Evolutionary conservation across 1,140 invertebrate species (phyloP).

Genomic region (Lucilia cuprina): DNA sequence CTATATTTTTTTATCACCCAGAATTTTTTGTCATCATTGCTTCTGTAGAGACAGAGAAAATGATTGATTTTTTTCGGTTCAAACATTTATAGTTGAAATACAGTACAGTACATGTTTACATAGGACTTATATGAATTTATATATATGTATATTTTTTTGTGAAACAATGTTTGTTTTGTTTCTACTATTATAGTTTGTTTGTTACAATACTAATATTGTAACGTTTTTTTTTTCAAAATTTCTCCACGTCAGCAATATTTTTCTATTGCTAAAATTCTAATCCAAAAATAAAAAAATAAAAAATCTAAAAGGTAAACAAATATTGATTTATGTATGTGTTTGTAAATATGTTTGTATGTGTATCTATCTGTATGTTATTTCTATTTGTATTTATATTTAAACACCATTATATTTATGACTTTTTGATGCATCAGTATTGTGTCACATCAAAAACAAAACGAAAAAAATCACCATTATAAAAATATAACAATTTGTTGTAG

Average conservation of each 20-base stretch:
- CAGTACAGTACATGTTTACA: background rate
- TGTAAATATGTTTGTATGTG: background rate
- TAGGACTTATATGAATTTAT: background rate
- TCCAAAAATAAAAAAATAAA: background rate
- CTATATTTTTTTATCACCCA: background rate
- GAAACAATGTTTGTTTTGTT: background rate
- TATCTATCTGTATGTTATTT: background rate
- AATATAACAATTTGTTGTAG: background rate
- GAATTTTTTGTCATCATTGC: background rate
- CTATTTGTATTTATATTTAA: background rate
- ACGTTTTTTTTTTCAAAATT: background rate
- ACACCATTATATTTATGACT: slow-evolving; percentile 15
- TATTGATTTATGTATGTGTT: background rate
- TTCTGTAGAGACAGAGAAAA: background rate
- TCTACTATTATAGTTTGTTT: no score
- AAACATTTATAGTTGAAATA: background rate
- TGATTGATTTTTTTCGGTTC: background rate
- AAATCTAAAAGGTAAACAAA: background rate
- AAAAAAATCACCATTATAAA: background rate
- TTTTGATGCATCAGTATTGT: slow-evolving; percentile 12
- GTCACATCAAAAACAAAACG: background rate
- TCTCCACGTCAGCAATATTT: background rate
- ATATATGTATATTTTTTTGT: background rate
- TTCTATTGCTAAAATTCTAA: background rate
- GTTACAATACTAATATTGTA: no score